Evolutionary conservation across 2,113 vertebrate genomes (phyloP), one percentile per base, ranked within the genome.

Genomic region (Nipponia nippon): DNA sequence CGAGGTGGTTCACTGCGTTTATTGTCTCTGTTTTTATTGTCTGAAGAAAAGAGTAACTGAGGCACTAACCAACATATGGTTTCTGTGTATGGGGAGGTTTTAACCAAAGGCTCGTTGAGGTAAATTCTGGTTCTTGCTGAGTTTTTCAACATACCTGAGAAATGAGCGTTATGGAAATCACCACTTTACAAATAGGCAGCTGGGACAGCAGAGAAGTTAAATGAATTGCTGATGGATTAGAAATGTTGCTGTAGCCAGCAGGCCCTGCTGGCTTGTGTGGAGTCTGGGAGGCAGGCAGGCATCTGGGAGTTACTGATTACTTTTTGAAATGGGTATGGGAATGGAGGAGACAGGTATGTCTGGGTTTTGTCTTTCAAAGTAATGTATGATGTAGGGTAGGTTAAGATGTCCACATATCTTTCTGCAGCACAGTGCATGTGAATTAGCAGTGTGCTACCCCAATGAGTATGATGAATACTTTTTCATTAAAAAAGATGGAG

Each of bases 11-110:
- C 59, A n/a, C 14, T 77, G 53, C 21, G 7, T 79, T 87, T 83
- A 25, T 30, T 53, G 32, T 53, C 21, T 22, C 29, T 1, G 1
- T 38, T 65, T 55, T 26, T 26, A 7, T 21, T 56, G 42, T 16
- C 26, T 14, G 13, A 19, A 75, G 38, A 52, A 46, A 16, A 29
- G 38, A 53, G 40, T 59, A 73, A n/a, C 22, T 5, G 50, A 62
- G 55, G 20, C 53, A 52, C 7, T 36, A 8, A 40, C 19, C 9
- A 9, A 5, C 1, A 1, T 11, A 1, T 0, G 2, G 32, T 21
- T 90, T 72, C 23, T 78, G 29, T 0, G 2, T 9, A 3, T 26
- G 46, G 30, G 30, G 47, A 5, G 14, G n/a, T 11, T 91, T 78
- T 42, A 85, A 29, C 44, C 11, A 5, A 72, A 42, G 10, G 15